Conservation (phyloP, 2,113 vertebrate genomes). For the Pseudopodoces humilis region DNA sequence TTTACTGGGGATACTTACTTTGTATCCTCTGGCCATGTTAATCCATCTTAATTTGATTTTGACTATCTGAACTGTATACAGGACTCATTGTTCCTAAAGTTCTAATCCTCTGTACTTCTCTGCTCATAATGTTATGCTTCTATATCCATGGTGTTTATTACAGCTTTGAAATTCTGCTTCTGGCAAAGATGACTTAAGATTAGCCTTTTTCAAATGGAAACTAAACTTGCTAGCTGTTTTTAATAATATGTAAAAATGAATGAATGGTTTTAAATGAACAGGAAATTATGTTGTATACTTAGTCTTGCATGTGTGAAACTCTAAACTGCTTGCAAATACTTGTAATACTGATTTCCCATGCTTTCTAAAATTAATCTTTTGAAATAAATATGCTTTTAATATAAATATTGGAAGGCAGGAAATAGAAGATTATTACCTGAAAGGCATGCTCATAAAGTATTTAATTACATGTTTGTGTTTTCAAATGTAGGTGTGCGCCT, state of each 20-base stretch:
- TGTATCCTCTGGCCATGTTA: not conserved
- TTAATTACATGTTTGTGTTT: slow-evolving; percentile 56
- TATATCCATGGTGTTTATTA: not conserved
- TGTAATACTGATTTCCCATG: not conserved
- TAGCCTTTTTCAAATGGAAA: not conserved
- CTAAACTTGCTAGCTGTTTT: not conserved
- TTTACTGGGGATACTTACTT: not conserved
- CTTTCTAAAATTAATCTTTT: slow-evolving; percentile 10
- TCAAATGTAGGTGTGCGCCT: slow-evolving; percentile 88
- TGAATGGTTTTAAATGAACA: not conserved
- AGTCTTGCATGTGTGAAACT: not conserved
- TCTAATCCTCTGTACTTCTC: not conserved
- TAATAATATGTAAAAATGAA: not conserved
- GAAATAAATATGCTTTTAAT: not conserved
- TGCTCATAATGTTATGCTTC: not conserved
- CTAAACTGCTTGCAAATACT: not conserved
- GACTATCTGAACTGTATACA: not conserved
- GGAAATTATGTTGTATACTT: not conserved
- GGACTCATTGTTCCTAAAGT: not conserved
- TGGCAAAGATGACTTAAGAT: not conserved
- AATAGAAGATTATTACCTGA: not conserved
- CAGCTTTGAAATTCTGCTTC: not conserved
- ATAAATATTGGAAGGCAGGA: not conserved
- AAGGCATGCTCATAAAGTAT: not conserved
- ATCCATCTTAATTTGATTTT: not conserved